Conservation (phyloP, 2,797 vertebrate genomes). For the Danio kyathit region DNA sequence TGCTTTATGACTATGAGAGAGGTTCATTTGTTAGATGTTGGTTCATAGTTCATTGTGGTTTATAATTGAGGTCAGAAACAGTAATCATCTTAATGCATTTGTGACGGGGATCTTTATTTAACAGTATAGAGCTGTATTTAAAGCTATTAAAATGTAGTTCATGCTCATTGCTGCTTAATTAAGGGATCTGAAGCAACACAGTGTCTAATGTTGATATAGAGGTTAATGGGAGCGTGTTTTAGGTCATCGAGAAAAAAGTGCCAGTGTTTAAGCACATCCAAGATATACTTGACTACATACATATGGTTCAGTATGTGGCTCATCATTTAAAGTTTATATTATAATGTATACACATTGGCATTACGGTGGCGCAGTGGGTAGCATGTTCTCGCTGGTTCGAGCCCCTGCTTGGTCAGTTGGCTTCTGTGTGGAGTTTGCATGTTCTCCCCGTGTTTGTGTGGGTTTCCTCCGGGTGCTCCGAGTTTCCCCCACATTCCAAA, state of each 20-base stretch:
- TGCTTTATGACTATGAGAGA: not conserved
- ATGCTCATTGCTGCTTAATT: conserved; percentile 17
- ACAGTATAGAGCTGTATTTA: not conserved
- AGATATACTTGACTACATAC: not conserved
- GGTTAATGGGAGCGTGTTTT: not conserved
- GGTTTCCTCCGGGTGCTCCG: too few species aligned
- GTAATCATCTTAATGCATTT: not conserved
- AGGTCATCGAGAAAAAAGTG: conserved; percentile 10
- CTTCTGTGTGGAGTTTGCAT: too few species aligned
- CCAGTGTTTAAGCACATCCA: not conserved
- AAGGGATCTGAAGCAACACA: conserved; percentile 7
- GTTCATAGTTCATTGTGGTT: not conserved
- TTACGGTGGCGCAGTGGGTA: too few species aligned
- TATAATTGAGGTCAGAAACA: not conserved
- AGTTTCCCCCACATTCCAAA: too few species aligned
- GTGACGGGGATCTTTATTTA: not conserved
- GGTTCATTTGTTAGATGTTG: not conserved
- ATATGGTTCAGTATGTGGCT: not conserved
- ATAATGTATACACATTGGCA: too few species aligned
- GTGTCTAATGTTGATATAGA: not conserved
- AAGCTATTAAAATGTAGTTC: not conserved
- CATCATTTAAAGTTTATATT: not conserved
- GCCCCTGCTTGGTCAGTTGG: too few species aligned
- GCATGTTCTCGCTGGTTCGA: too few species aligned
- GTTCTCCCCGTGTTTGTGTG: too few species aligned